Evolutionary conservation across 2,113 vertebrate species (phyloP), one percentile per base, ranked within the genome.

Genomic region (Hippocampus abdominalis): DNA sequence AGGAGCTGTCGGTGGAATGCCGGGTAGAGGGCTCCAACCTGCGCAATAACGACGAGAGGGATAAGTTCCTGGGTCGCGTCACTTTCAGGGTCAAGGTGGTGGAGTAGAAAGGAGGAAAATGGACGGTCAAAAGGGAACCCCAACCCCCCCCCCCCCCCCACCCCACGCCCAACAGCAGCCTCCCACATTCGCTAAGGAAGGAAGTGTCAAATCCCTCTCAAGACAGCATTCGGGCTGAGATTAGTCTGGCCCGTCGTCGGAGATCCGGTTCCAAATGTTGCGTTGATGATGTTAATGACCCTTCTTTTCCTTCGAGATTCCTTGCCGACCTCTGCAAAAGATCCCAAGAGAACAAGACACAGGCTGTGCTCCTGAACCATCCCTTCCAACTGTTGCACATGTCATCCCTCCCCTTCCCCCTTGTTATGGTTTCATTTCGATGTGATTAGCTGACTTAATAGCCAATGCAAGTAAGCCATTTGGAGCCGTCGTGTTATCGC

Each of bases 11-110:
- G 2, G 86, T 99, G 27, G 95, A 98, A 88, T 99, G 96, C 91
- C 93, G 91, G 91, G 91, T 99, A 66, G 88, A 90, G 27, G 97
- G 95, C 72, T 87, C 93, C 8, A 90, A 98, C 90, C 90, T 98
- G 62, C 93, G 87, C 90, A 97, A 94, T 65, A 69, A 94, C 70
- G 94, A 98, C 79, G 95, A 96, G 0, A 93, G 96, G 71, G 97
- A 98, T 89, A 98, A 98, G 92, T 98, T 96, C 90, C 93, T 98
- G 88, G 97, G 97, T 72, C 95, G 95, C 42, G 89, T 98, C 84
- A 89, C 87, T 70, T 98, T 98, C 92, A 94, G 92, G 91, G 81
- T 98, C 84, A 91, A 87, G 88, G 91, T 94, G 77, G 74, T 69
- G 60, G 91, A 94, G 86, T 97, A 95, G 72, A 48, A 87, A 29